A percentile compares a stretch with the other conserved stretches of the same genome.
phyloP scores from a whole-genome alignment of 2,113 vertebrate species.

The Phylloscopus trochilus region DNA sequence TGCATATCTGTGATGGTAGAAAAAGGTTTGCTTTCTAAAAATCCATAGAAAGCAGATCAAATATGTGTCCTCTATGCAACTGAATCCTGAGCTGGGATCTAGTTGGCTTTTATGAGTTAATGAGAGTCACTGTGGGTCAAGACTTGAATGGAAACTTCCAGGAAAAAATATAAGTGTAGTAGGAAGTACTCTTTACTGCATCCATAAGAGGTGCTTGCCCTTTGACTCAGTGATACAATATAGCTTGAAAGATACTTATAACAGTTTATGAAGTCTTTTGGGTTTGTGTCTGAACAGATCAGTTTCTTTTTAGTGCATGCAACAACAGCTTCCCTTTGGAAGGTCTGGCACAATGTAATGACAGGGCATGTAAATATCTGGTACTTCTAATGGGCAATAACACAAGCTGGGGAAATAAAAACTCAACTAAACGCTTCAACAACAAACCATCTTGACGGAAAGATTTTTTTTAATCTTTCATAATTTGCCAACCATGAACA shows the following conservation, averaged over 20 bases:
- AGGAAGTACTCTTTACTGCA: neutral
- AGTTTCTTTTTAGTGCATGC: accelerated
- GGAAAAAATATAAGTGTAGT: neutral
- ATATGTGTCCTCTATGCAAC: neutral
- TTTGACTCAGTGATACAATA: neutral
- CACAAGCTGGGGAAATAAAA: neutral
- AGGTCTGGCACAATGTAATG: neutral
- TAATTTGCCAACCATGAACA: neutral
- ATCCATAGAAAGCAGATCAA: neutral
- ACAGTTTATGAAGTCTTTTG: neutral
- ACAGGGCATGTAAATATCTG: neutral
- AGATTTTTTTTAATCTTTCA: neutral
- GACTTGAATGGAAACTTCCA: neutral
- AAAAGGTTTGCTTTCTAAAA: neutral
- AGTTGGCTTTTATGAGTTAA: neutral
- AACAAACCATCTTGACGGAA: neutral
- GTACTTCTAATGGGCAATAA: neutral
- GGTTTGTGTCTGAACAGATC: neutral
- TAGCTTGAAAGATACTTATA: neutral
- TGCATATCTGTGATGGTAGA: neutral
- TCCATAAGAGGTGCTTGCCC: neutral
- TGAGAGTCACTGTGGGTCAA: neutral
- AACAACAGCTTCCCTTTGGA: neutral
- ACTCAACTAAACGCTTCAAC: neutral
- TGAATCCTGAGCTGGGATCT: neutral